Base-by-base conservation (phyloP, 2,797 vertebrate genomes). In the Phrynocephalus guinanensis region DNA sequence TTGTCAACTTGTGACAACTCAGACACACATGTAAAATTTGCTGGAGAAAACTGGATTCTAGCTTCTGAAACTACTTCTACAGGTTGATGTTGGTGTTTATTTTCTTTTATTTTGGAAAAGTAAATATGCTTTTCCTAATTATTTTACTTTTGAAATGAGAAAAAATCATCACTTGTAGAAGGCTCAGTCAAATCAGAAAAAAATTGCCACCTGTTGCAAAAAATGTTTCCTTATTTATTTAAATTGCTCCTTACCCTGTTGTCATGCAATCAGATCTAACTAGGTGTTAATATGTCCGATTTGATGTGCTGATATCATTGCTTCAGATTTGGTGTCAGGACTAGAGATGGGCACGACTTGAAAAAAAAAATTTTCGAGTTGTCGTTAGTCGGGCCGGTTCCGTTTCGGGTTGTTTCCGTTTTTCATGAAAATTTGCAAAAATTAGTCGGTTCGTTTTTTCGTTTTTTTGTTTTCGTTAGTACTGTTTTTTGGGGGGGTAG, bases 211-310 rank as follows among this genome's bases (percentile, higher is more conserved):
- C 22, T 16, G 6, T 67, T 28, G 63, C 73, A 85, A 18, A 18
- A 86, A 80, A 79, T 24, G 3, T 71, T 50, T 86, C 44, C 85
- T 72, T 56, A 24, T 71, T 86, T 86, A 30, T 82, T 86, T 82
- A 48, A 30, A 28, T 13, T 48, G 11, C 11, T 86, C 11, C 52
- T 50, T 6, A 13, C n/a, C 60, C 50, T 83, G 22, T 68, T 63
- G 33, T 68, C 24, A 77, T 9, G 22, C 20, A 71, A 20, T 48
- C n/a, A 71, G 50, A 82, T 77, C 9, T n/a, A 22, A 63, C 28
- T 78, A 20, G 28, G 26, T 71, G 22, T 28, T 38, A 52, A 67
- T 24, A 15, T 5, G 66, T 22, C 30, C 33, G 22, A 33, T 76
- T 63, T 38, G 52, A 38, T 68, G 56, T 83, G 33, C 24, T 38